Evolutionary conservation across 2,113 vertebrate species (phyloP).

Genomic region (Probosciger aterrimus): DNA sequence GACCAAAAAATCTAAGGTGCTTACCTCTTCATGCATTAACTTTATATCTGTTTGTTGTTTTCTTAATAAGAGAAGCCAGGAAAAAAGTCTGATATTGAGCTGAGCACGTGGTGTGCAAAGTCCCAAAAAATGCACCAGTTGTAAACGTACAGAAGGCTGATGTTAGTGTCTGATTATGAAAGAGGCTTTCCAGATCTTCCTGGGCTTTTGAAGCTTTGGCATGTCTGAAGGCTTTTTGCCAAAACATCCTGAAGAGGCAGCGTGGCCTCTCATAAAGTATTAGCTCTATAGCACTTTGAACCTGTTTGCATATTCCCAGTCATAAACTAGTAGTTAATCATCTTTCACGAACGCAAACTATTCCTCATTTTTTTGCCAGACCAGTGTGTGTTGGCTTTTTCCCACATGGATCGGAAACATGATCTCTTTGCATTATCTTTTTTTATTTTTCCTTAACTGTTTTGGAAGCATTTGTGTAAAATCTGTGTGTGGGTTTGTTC

Average conservation of each 20-base stretch:
- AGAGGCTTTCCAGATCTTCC: neutral
- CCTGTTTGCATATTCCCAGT: neutral
- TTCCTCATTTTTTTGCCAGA: neutral
- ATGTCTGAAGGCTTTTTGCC: neutral
- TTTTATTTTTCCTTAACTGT: neutral
- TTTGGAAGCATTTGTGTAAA: neutral
- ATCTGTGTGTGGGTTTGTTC: neutral
- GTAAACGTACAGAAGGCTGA: neutral
- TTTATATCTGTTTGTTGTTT: neutral
- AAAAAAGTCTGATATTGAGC: neutral
- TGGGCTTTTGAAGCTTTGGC: neutral
- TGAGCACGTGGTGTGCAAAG: neutral
- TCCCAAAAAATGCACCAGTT: neutral
- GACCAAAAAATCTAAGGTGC: constrained; percentile 86
- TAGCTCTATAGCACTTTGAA: neutral
- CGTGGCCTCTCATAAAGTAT: neutral
- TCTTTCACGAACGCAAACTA: neutral
- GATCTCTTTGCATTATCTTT: neutral
- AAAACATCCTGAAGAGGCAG: neutral
- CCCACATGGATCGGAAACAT: neutral
- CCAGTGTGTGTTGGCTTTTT: neutral
- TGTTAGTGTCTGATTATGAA: neutral
- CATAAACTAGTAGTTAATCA: neutral
- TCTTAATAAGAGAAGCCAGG: neutral
- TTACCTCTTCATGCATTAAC: neutral